Evolutionary conservation across 2,888 invertebrate species (phyloP).

Genomic region (Pseudococcus jackbeardsleyi): DNA sequence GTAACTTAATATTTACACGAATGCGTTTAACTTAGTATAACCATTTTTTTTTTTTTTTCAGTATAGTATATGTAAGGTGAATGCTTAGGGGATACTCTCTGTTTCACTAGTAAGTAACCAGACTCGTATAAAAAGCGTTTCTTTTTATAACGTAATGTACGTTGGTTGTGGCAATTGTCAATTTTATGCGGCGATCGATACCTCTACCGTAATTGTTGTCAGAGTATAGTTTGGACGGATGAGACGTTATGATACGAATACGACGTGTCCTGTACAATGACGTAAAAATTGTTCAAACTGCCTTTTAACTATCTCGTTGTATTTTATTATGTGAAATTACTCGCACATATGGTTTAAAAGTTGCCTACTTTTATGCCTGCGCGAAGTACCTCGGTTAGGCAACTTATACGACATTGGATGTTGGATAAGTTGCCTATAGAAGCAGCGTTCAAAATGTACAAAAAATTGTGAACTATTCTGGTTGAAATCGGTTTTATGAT

Average conservation of each 20-base stretch:
- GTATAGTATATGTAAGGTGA: slow-evolving; percentile 9
- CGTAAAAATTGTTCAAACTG: neutral
- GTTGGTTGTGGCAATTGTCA: neutral
- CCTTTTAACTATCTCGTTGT: neutral
- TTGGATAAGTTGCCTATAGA: neutral
- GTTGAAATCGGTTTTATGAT: no score
- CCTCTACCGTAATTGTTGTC: neutral
- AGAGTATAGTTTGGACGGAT: slow-evolving; percentile 6
- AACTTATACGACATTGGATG: neutral
- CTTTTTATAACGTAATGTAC: neutral
- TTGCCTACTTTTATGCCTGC: neutral
- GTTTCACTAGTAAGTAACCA: neutral
- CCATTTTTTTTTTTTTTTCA: neutral
- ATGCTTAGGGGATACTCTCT: neutral
- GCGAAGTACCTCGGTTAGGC: neutral
- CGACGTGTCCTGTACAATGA: neutral
- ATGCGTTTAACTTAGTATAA: neutral
- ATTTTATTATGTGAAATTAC: neutral
- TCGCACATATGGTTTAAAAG: neutral
- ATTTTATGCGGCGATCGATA: neutral
- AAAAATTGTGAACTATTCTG: no score
- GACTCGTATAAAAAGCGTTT: neutral
- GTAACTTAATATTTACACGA: slow-evolving; percentile 55
- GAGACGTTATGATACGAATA: neutral
- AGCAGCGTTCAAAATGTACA: no score